Conservation (phyloP, 2,888 invertebrate species). For the Clivina fossor region DNA sequence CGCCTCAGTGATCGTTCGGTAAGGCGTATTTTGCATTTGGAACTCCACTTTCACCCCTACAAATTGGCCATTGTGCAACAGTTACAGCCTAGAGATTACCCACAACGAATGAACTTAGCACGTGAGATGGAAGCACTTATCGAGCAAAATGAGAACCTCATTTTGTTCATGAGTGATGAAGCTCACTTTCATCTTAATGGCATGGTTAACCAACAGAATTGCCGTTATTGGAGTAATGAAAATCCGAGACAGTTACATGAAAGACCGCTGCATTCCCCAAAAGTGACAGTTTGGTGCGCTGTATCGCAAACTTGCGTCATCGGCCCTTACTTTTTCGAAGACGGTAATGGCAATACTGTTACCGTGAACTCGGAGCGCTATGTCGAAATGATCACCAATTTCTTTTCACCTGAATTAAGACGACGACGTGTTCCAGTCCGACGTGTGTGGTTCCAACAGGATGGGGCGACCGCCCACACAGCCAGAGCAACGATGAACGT, state of each 20-base stretch:
- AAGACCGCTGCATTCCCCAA: neutral
- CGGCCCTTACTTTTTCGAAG: constrained; percentile 34
- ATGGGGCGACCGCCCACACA: constrained; percentile 39
- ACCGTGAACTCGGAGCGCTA: constrained; percentile 25
- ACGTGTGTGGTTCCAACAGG: constrained; percentile 34
- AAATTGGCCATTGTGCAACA: constrained; percentile 21
- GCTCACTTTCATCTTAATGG: constrained; percentile 18
- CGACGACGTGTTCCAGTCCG: constrained; percentile 37
- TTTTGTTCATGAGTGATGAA: constrained; percentile 16
- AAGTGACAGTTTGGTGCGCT: constrained; percentile 15
- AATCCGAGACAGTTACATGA: neutral
- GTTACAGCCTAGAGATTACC: constrained; percentile 23
- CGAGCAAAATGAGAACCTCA: constrained; percentile 29
- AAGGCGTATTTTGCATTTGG: constrained; percentile 42
- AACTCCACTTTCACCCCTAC: constrained; percentile 38
- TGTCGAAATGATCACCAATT: constrained; percentile 13
- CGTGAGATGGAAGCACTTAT: constrained; percentile 22
- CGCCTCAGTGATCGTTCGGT: constrained; percentile 36
- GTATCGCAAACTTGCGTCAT: constrained; percentile 21
- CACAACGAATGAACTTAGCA: constrained; percentile 20
- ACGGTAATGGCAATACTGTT: constrained; percentile 9
- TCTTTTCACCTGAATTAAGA: constrained; percentile 16
- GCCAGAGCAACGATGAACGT: constrained; percentile 33
- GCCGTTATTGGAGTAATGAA: constrained; percentile 1
- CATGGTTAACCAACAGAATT: constrained; percentile 18